Percentiles rank a stretch among this genome's conserved stretches.
Conservation (phyloP, 2,797 vertebrate species). For the Enteromius unitaeniatus region DNA sequence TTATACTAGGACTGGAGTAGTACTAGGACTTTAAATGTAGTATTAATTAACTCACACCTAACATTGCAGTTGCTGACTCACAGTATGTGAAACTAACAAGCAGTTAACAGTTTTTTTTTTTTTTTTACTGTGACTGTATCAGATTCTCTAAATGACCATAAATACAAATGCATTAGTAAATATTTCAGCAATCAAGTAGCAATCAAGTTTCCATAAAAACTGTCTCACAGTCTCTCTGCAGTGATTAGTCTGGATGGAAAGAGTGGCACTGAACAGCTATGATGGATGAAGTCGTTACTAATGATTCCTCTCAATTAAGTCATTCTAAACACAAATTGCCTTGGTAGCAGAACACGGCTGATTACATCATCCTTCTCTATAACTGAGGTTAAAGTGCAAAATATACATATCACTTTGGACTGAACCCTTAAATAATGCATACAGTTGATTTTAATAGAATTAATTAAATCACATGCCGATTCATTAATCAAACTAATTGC, state of each 20-base stretch:
- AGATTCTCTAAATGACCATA: too few species aligned
- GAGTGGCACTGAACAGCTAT: conserved; percentile 53
- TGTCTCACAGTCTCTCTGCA: neutral
- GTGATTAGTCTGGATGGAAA: conserved; percentile 42
- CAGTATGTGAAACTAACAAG: too few species aligned
- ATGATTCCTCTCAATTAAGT: conserved; percentile 65
- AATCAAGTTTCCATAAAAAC: neutral
- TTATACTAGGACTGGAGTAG: conserved; percentile 20
- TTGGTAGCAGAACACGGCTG: conserved; percentile 64
- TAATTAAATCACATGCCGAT: neutral
- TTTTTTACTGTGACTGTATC: too few species aligned
- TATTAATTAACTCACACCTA: neutral
- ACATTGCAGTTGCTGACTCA: too few species aligned
- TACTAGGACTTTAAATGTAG: neutral
- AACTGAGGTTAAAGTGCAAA: conserved; percentile 31
- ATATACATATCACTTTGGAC: neutral
- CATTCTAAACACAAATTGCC: conserved; percentile 68
- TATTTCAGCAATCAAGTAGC: neutral
- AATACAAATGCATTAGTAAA: too few species aligned
- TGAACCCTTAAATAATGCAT: neutral
- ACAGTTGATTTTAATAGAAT: neutral
- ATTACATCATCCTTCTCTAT: conserved; percentile 52
- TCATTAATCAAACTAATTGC: neutral
- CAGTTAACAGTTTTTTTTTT: too few species aligned
- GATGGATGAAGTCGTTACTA: conserved; percentile 71